Conservation (phyloP, 2,113 vertebrate species). For the Tor tambroides region DNA sequence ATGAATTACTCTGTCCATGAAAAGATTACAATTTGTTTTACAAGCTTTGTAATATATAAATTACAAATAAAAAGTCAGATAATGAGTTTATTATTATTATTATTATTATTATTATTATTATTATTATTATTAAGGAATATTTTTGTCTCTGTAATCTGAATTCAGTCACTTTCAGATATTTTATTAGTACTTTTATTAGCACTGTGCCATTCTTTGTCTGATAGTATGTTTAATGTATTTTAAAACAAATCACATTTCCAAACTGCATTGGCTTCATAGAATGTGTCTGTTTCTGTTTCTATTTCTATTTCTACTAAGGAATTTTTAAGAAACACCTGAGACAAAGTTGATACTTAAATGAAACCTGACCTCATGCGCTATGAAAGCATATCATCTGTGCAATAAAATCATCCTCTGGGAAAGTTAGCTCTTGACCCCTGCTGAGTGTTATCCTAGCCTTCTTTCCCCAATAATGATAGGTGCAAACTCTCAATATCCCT, state of each 20-base stretch:
- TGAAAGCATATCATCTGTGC: neutral
- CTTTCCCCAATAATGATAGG: slow-evolving; percentile 19
- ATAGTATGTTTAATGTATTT: neutral
- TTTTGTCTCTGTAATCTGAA: neutral
- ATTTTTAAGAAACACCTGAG: slow-evolving; percentile 1
- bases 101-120: neutral
- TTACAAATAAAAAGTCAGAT: neutral
- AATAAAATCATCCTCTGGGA: neutral
- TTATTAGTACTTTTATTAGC: neutral
- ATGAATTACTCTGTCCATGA: neutral
- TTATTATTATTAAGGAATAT: neutral
- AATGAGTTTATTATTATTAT: neutral
- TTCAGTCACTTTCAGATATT: neutral
- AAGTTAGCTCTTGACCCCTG: neutral
- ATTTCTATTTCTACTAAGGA: neutral
- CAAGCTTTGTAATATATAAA: neutral
- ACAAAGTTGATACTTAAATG: neutral
- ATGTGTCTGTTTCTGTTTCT: neutral
- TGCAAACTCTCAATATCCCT: slow-evolving; percentile 33
- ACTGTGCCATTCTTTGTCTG: neutral
- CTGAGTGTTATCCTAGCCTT: slow-evolving; percentile 26
- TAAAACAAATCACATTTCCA: neutral
- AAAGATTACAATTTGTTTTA: neutral
- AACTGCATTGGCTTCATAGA: neutral
- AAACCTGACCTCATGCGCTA: neutral